Evolutionary conservation across 1,140 invertebrate genomes (phyloP).

Genomic region (Macrobrachium nipponense): DNA sequence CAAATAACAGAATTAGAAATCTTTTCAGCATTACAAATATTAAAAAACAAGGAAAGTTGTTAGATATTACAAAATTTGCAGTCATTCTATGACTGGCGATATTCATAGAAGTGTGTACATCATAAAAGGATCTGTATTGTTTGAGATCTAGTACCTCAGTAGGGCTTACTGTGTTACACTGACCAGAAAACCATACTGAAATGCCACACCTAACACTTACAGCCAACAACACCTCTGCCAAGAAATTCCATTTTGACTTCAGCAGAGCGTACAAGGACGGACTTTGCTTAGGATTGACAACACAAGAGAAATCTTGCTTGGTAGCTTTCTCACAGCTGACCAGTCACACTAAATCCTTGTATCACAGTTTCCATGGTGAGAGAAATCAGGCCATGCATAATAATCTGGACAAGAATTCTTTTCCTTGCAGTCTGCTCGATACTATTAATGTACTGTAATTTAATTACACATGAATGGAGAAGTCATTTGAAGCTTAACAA

Average conservation of each 20-base stretch:
- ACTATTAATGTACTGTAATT: too few relatives aligned
- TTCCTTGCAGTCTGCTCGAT: too few relatives aligned
- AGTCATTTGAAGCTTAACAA: background rate
- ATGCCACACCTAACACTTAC: constrained; percentile 15
- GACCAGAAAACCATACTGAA: background rate
- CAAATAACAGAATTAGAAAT: constrained; percentile 3
- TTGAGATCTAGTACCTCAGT: background rate
- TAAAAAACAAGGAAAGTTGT: background rate
- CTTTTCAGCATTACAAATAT: background rate
- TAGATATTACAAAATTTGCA: background rate
- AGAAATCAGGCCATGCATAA: background rate
- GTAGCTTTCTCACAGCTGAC: constrained; percentile 11
- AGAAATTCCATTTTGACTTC: constrained; percentile 30
- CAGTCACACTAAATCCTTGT: constrained; percentile 22
- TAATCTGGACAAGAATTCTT: too few relatives aligned
- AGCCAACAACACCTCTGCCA: constrained; percentile 6
- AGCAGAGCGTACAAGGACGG: constrained; percentile 52
- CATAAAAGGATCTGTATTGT: background rate
- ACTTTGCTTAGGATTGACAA: constrained; percentile 37
- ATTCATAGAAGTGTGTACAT: background rate
- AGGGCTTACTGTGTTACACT: constrained; percentile 1
- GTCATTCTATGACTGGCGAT: constrained; percentile 5
- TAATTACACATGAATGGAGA: too few relatives aligned
- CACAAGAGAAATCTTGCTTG: background rate
- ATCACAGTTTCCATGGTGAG: constrained; percentile 40